Percentiles rank a stretch among this genome's conserved stretches.
phyloP scores from a whole-genome alignment of 1,140 invertebrate genomes.

The Bradynema listronoti region DNA sequence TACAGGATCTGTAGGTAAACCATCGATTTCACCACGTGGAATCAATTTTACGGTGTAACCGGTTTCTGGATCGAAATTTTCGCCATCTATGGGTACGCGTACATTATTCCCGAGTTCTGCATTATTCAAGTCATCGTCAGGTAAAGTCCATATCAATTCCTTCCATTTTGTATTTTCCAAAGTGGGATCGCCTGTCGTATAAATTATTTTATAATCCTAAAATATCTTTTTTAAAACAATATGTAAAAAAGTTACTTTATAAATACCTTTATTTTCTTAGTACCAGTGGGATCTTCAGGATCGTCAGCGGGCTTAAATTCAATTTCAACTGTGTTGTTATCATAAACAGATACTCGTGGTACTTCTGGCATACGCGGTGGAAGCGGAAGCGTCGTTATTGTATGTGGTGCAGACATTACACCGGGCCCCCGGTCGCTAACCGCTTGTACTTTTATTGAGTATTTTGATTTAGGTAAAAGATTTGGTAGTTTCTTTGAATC shows the following conservation, averaged over 20 bases:
- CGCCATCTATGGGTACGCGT: conserved; percentile 46
- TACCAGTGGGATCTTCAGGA: conserved; percentile 50
- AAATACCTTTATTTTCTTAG: conserved; percentile 43
- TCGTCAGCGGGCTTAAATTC: conserved; percentile 47
- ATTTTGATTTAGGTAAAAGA: conserved; percentile 48
- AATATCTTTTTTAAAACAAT: conserved; percentile 9
- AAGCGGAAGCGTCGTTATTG: conserved; percentile 41
- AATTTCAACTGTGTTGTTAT: conserved; percentile 52
- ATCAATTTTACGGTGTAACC: conserved; percentile 52
- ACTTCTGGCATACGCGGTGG: conserved; percentile 38
- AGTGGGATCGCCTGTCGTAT: conserved; percentile 49
- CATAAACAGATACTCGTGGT: conserved; percentile 31
- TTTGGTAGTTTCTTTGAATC: conserved; percentile 36
- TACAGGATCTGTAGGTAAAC: conserved; percentile 38
- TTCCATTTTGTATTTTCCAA: conserved; percentile 52
- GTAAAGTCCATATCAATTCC: conserved; percentile 41
- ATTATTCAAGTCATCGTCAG: conserved; percentile 20
- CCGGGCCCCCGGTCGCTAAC: conserved; percentile 54
- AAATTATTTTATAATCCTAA: conserved; percentile 47
- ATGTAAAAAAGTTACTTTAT: not conserved
- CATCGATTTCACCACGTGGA: conserved; percentile 50
- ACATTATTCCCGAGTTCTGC: no score
- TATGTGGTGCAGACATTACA: conserved; percentile 45
- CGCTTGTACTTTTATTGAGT: conserved; percentile 49
- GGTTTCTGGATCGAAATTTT: conserved; percentile 56